phyloP scores from a whole-genome alignment of 2,113 vertebrate species.

The Hipposideros armiger region DNA sequence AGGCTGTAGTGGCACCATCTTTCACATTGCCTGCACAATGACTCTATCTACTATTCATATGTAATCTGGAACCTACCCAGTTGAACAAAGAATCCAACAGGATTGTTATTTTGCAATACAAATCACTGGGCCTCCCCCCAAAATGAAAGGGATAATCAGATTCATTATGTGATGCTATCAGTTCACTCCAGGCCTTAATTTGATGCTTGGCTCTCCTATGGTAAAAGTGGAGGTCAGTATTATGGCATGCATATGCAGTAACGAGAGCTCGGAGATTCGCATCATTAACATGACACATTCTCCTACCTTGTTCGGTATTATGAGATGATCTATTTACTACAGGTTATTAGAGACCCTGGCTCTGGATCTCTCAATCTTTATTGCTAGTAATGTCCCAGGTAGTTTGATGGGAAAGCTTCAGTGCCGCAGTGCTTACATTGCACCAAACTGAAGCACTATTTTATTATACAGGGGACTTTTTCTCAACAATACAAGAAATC shows the following conservation, averaged over 20 bases:
- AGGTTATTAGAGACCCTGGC: not conserved
- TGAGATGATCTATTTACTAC: slow-evolving; percentile 13
- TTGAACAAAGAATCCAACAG: not conserved
- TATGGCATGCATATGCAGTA: not conserved
- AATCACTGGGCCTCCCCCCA: not conserved
- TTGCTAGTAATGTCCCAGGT: slow-evolving; percentile 70
- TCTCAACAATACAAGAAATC: slow-evolving; percentile 67
- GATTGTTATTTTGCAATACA: not conserved
- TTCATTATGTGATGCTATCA: not conserved
- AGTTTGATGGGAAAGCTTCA: slow-evolving; percentile 62
- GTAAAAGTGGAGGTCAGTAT: not conserved
- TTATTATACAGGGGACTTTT: slow-evolving; percentile 38
- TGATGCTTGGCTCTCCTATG: not conserved
- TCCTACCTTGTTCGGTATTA: slow-evolving; percentile 10
- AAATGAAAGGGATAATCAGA: not conserved
- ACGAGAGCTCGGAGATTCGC: not conserved
- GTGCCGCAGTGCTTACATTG: not conserved
- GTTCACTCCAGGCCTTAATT: not conserved
- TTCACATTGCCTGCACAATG: not conserved
- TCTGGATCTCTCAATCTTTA: slow-evolving; percentile 62
- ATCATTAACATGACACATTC: not conserved
- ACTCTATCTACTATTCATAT: not conserved
- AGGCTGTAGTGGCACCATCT: not conserved
- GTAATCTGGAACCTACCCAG: not conserved
- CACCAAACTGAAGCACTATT: slow-evolving; percentile 56